Conservation (phyloP, 2,113 vertebrate species). For the Platichthys stellatus region DNA sequence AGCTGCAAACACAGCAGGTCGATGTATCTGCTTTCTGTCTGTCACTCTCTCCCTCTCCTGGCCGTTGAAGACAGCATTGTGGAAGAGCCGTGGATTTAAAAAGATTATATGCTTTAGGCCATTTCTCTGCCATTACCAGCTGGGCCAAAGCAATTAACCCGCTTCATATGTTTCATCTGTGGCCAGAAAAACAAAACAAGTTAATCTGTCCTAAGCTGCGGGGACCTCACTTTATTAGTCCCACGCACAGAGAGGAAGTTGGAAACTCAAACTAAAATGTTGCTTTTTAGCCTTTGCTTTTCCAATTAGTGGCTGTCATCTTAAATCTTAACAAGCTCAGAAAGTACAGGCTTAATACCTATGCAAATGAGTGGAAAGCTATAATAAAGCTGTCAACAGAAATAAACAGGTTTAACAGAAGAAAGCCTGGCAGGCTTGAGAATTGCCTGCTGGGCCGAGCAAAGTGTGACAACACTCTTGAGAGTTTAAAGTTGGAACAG, state of each 20-base stretch:
- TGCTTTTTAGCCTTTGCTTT: constrained; percentile 56
- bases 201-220: constrained; percentile 60
- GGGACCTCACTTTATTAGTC: constrained; percentile 56
- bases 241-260: constrained; percentile 38
- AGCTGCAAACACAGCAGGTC: constrained; percentile 36
- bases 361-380: constrained; percentile 70
- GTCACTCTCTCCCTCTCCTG: constrained; percentile 20
- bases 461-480: constrained; percentile 29
- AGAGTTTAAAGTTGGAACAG: constrained; percentile 20
- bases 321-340: constrained; percentile 63
- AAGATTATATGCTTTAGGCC: constrained; percentile 52
- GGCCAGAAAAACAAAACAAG: constrained; percentile 61
- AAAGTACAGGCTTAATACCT: constrained; percentile 68
- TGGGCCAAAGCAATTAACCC: constrained; percentile 72
- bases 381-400: constrained; percentile 73
- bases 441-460: constrained; percentile 45
- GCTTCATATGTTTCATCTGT: constrained; percentile 64
- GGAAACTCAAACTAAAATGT: constrained; percentile 38
- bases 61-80: constrained; percentile 8
- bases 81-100: constrained; percentile 42
- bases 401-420: constrained; percentile 53
- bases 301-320: constrained; percentile 73
- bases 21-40: constrained; percentile 23
- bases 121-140: constrained; percentile 59
- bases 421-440: constrained; percentile 28